A percentile compares a stretch with the other conserved stretches of the same genome.
These are phyloP conservation scores for Buathra laborator DNA, from an alignment of 2,888 invertebrate genomes.

Conservation along the genomic window DNA sequence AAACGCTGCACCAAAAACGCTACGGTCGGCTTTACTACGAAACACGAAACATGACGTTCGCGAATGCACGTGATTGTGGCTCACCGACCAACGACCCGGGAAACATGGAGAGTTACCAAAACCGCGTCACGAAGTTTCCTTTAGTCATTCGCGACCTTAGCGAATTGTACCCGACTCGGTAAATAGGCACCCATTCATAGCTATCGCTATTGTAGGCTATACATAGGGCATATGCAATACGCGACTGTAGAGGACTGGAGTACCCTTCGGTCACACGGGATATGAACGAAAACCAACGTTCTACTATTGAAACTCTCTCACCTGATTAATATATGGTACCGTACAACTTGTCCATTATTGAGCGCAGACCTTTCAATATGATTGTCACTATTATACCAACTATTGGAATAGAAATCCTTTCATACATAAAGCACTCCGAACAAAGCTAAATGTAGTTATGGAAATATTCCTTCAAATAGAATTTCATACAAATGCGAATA, in stretches of 20 bases:
- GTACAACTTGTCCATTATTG: no score
- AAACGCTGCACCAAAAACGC: conserved; percentile 21
- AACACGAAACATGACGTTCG: conserved; percentile 41
- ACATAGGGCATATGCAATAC: neutral
- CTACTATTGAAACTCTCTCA: neutral
- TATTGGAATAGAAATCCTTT: no score
- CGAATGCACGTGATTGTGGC: conserved; percentile 62
- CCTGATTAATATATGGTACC: neutral
- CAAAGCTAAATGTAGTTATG: no score
- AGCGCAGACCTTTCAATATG: no score
- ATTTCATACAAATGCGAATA: no score
- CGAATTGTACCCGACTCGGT: neutral
- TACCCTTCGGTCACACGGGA: neutral
- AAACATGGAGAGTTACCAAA: conserved; percentile 44
- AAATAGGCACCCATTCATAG: conserved; percentile 29
- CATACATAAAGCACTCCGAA: no score
- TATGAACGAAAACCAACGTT: conserved; percentile 20
- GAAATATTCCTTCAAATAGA: no score
- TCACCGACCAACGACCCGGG: conserved; percentile 49
- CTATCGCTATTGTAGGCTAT: neutral
- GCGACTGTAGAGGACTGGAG: neutral
- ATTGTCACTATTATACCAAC: no score
- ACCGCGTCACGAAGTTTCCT: conserved; percentile 54
- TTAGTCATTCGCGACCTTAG: conserved; percentile 11
- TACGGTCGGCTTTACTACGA: conserved; percentile 34